phyloP scores from a whole-genome alignment of 2,797 vertebrate species.

The Syngnathus acus region DNA sequence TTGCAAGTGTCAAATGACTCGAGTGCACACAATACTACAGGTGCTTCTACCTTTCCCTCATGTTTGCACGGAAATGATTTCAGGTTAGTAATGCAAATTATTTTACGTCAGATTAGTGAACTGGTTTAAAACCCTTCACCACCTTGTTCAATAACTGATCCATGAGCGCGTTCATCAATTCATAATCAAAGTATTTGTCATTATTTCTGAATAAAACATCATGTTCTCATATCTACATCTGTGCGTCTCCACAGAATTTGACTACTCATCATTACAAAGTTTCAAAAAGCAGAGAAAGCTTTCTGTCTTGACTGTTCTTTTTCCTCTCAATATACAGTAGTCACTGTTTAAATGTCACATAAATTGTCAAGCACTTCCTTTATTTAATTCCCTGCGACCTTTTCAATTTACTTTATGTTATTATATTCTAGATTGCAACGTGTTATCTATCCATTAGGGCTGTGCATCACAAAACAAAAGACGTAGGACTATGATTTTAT shows the following conservation, averaged over 20 bases:
- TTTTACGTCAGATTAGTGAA: background rate
- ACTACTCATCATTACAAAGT: background rate
- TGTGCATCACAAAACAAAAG: too few relatives aligned
- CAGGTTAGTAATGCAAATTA: background rate
- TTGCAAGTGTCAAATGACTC: too few relatives aligned
- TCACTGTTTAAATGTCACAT: background rate
- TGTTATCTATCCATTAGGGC: background rate
- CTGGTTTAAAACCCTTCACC: background rate
- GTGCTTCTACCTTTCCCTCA: too few relatives aligned
- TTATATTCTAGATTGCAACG: background rate
- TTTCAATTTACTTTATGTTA: background rate
- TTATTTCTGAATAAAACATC: too few relatives aligned
- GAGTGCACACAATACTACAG: too few relatives aligned
- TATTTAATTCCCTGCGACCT: background rate
- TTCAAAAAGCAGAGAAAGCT: background rate
- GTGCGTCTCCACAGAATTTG: background rate
- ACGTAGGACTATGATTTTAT: too few relatives aligned
- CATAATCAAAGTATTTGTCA: background rate
- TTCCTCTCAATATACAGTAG: background rate
- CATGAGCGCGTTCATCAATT: background rate
- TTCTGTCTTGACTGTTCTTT: background rate
- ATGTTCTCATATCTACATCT: background rate
- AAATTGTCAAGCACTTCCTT: background rate
- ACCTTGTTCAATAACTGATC: background rate
- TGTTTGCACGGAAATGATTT: too few relatives aligned